Conservation (phyloP, 1,140 invertebrate species). For the Anthonomus grandis region DNA sequence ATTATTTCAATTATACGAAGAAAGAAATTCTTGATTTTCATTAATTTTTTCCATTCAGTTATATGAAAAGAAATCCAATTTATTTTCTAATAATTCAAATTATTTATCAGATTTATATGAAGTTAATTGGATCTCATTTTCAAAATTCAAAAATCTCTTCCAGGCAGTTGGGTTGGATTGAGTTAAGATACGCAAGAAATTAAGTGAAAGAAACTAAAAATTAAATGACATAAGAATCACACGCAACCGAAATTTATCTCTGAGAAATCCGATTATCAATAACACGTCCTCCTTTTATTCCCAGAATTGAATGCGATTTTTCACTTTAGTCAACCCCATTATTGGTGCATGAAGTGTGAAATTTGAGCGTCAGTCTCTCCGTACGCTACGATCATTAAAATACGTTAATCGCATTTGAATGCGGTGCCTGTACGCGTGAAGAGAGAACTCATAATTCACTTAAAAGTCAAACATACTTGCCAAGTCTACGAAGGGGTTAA, state of each 20-base stretch:
- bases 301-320: slow-evolving; percentile 8
- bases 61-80: too few species aligned
- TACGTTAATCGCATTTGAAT: slow-evolving; percentile 46
- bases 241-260: slow-evolving; percentile 7
- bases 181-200: too few species aligned
- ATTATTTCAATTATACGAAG: too few species aligned
- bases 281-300: slow-evolving; percentile 11
- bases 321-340: slow-evolving; percentile 16
- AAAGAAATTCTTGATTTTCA: too few species aligned
- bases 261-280: background rate
- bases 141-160: too few species aligned
- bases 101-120: too few species aligned
- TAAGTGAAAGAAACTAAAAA: too few species aligned
- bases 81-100: too few species aligned
- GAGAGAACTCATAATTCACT: slow-evolving; percentile 41
- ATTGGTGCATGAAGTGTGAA: slow-evolving; percentile 26
- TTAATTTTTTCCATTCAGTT: too few species aligned
- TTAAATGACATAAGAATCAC: too few species aligned
- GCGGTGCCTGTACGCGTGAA: slow-evolving; percentile 37
- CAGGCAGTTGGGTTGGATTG: too few species aligned
- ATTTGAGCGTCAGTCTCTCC: slow-evolving; percentile 21
- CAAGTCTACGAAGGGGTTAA: slow-evolving; percentile 38
- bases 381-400: slow-evolving; percentile 37
- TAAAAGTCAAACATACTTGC: slow-evolving; percentile 41
- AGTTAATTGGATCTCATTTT: too few species aligned